Evolutionary conservation across 2,113 vertebrate genomes (phyloP).

Genomic region (Cheirogaleus medius): DNA sequence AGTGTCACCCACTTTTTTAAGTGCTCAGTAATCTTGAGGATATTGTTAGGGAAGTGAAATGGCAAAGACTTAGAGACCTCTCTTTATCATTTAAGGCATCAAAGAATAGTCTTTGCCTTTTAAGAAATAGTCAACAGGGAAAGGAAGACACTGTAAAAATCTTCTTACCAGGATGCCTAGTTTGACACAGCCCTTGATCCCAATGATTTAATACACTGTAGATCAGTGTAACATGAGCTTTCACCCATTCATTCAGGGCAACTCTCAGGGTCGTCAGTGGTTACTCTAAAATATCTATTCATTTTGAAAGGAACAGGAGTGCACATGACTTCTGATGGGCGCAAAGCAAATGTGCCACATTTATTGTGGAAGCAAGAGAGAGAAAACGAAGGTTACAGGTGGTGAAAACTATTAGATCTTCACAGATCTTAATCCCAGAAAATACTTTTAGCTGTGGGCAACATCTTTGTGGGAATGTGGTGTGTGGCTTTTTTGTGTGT

Average conservation of each 20-base stretch:
- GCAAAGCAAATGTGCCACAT: neutral
- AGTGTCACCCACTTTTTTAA: neutral
- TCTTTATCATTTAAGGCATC: neutral
- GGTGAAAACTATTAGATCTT: neutral
- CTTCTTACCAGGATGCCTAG: neutral
- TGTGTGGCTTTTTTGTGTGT: neutral
- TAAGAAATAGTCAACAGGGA: neutral
- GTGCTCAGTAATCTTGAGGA: neutral
- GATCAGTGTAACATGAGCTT: neutral
- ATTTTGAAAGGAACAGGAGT: neutral
- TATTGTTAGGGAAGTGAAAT: neutral
- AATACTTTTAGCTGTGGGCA: neutral
- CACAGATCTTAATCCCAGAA: slow-evolving; percentile 24
- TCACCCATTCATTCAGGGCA: neutral
- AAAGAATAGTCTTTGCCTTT: slow-evolving; percentile 5
- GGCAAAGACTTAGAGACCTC: neutral
- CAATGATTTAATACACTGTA: neutral
- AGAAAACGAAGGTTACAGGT: slow-evolving; percentile 11
- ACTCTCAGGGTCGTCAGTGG: neutral
- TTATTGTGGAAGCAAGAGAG: slow-evolving; percentile 31
- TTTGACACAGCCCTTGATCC: neutral
- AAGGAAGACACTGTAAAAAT: neutral
- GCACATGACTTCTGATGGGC: neutral
- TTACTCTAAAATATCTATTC: slow-evolving; percentile 46
- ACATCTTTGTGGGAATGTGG: neutral